Evolutionary conservation across 2,797 vertebrate species (phyloP), one percentile per base, ranked within the genome.

Genomic region (Helostoma temminkii): DNA sequence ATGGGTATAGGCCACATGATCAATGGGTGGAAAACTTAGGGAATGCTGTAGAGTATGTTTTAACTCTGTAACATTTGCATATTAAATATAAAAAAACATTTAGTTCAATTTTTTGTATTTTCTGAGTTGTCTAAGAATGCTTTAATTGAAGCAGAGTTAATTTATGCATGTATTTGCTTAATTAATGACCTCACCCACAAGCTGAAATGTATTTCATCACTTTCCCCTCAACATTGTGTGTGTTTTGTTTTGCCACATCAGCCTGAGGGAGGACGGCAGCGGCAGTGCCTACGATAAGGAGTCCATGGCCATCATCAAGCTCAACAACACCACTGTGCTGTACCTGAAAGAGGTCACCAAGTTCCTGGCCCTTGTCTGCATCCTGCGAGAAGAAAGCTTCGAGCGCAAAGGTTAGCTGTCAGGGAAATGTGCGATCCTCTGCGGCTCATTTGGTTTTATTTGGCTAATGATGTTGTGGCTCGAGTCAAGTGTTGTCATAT

Each of bases 291-390:
- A 99, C 61, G 98, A 99, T 91, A 99, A 98, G 88, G 98, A 99
- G 86, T 99, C 98, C 74, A 98, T 99, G 97, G 98, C 98, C 78
- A 99, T 99, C 93, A 99, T 99, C 92, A 99, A 98, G 91, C 96
- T 99, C 82, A 99, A 99, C 93, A 99, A 99, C 89, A 99, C 98
- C 90, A 99, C 98, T 3, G 98, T 99, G 88, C 94, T 99, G 65
- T 99, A 99, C 93, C 95, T 99, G 92, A 99, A 99, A 90, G 98
- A 99, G 93, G 98, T 99, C 91, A 99, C 98, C 70, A 99, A 97
- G 91, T 99, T 99, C 93, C 94, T 99, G 82, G 97, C 98, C 10
- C 94, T 99, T 53, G 98, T 99, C 86, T 99, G 98, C 93, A 99
- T 99, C 90, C 95, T 99, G 89, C 94, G 98, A 90, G 98, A 99